These are phyloP conservation scores for Oscheius sp. DNA, from an alignment of 2,888 invertebrate genomes.

Conservation along the genomic window DNA sequence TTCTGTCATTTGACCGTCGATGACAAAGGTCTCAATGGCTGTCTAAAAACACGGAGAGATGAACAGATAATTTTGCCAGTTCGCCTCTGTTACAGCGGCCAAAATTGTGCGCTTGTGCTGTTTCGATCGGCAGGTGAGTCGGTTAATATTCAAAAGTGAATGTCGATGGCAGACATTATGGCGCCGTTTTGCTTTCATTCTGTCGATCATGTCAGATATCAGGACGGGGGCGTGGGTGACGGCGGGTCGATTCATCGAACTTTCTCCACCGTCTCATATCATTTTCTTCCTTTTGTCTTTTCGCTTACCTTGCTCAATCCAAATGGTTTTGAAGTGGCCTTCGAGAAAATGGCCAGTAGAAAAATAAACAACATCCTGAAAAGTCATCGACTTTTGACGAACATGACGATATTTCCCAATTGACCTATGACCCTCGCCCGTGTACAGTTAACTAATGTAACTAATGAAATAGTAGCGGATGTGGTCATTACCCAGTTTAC, in stretches of 20 bases:
- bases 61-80: neutral
- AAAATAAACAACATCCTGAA: no score
- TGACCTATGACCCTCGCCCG: no score
- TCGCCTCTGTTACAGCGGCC: neutral
- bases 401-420: no score
- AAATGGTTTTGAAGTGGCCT: neutral
- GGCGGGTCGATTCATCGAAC: neutral
- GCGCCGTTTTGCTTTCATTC: no score
- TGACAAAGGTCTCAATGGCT: slow-evolving; percentile 5
- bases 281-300: neutral
- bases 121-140: neutral
- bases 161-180: no score
- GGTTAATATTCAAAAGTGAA: no score
- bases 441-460: no score
- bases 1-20: slow-evolving; percentile 17
- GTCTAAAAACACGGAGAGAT: slow-evolving; percentile 1
- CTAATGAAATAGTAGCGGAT: no score
- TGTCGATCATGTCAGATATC: neutral
- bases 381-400: no score
- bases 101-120: neutral
- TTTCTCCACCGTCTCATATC: neutral
- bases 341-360: no score
- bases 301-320: slow-evolving; percentile 17
- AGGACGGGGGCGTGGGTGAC: no score
- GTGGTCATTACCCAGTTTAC: no score